A percentile compares a stretch with the other conserved stretches of the same genome.
Conservation (phyloP, 2,888 invertebrate species). For the Peribatodes rhomboidaria region DNA sequence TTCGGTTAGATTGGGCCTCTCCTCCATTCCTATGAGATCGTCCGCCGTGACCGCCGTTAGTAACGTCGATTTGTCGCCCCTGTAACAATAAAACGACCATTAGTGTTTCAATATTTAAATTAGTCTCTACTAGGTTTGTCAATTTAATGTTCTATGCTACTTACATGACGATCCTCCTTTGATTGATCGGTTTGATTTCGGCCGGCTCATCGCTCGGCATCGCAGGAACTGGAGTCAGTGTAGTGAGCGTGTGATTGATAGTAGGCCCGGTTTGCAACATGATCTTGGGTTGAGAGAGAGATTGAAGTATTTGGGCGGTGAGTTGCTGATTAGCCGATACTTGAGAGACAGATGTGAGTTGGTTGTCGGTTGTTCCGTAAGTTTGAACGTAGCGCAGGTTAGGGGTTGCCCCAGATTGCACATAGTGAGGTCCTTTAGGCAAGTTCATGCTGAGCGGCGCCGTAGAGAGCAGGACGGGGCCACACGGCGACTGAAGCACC, state of each 20-base stretch:
- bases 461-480: constrained; percentile 78
- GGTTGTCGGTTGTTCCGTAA: constrained; percentile 71
- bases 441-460: constrained; percentile 73
- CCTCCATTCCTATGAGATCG: constrained; percentile 83
- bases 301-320: constrained; percentile 88
- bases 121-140: not conserved
- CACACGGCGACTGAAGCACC: constrained; percentile 79
- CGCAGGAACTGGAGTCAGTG: constrained; percentile 49
- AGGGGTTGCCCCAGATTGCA: constrained; percentile 79
- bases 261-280: constrained; percentile 68
- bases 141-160: constrained; percentile 47
- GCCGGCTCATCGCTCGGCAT: constrained; percentile 62
- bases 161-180: constrained; percentile 80
- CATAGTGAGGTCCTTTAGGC: constrained; percentile 82
- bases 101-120: not conserved
- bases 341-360: constrained; percentile 76
- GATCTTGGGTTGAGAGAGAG: constrained; percentile 80
- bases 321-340: constrained; percentile 87
- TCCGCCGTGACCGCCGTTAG: constrained; percentile 81
- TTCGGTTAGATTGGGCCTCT: constrained; percentile 79
- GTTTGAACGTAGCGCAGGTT: constrained; percentile 80
- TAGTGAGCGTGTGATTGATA: constrained; percentile 55
- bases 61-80: constrained; percentile 81
- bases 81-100: constrained; percentile 47
- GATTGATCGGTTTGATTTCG: constrained; percentile 69